Percentiles rank a stretch among this genome's conserved stretches.
These are phyloP conservation scores for Chrysodeixis includens DNA, from an alignment of 2,888 invertebrate genomes.

Conservation along the genomic window DNA sequence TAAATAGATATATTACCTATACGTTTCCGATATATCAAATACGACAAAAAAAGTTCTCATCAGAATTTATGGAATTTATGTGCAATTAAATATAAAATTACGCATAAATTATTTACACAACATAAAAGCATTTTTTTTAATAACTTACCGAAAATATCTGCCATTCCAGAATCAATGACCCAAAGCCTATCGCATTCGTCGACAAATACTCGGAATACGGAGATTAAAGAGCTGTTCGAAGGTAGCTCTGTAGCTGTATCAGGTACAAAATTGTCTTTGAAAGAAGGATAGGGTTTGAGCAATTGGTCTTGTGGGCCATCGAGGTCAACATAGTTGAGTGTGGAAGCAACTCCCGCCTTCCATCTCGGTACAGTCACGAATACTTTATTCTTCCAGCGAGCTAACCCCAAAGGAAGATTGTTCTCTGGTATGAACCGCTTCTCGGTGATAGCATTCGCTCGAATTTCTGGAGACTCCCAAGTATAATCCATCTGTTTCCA, in stretches of 20 bases:
- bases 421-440: constrained; percentile 90
- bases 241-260: constrained; percentile 81
- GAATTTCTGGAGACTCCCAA: constrained; percentile 90
- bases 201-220: constrained; percentile 92
- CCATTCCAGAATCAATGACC: constrained; percentile 94
- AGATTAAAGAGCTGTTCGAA: constrained; percentile 91
- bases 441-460: constrained; percentile 89
- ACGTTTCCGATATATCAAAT: too few relatives aligned
- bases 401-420: constrained; percentile 92
- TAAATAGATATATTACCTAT: too few relatives aligned
- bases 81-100: background rate
- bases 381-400: constrained; percentile 92
- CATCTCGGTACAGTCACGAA: constrained; percentile 92
- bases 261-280: constrained; percentile 93
- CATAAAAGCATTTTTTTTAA: constrained; percentile 2
- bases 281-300: constrained; percentile 93
- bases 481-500: constrained; percentile 92
- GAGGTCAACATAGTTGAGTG: constrained; percentile 91
- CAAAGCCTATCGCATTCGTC: constrained; percentile 95
- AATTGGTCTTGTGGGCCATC: constrained; percentile 91
- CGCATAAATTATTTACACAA: background rate
- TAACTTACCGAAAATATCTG: constrained; percentile 91
- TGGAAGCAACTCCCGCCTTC: constrained; percentile 92
- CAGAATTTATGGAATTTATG: too few relatives aligned
- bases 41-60: too few relatives aligned